Evolutionary conservation across 2,888 invertebrate species (phyloP).

Genomic region (Ashinkailepas kermadecensis): DNA sequence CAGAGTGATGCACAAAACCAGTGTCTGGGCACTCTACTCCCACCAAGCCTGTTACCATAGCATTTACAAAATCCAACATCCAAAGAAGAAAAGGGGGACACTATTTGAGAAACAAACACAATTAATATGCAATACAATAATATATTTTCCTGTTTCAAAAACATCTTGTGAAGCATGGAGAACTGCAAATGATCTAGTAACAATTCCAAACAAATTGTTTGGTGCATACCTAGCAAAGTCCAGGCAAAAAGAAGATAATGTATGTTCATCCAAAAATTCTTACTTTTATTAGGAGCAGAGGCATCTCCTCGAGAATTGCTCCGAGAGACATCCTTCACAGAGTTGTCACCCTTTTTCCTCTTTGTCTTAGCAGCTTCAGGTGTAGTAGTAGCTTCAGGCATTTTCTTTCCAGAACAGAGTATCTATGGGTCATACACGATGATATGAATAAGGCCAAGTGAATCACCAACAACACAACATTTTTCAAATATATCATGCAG

Average conservation of each 20-base stretch:
- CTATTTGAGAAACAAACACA: not conserved
- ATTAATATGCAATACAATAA: not conserved
- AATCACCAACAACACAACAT: too few relatives aligned
- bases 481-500: too few relatives aligned
- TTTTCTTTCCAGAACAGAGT: not conserved
- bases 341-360: not conserved
- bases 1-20: too few relatives aligned
- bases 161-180: not conserved
- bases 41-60: too few relatives aligned
- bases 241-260: not conserved
- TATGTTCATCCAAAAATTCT: not conserved
- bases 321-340: not conserved
- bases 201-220: not conserved
- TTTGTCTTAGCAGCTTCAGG: not conserved
- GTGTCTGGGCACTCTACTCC: too few relatives aligned
- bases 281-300: not conserved
- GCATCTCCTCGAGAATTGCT: not conserved
- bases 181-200: not conserved
- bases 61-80: too few relatives aligned
- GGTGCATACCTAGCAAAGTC: not conserved
- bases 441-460: too few relatives aligned
- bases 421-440: too few relatives aligned
- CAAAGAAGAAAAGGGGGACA: too few relatives aligned
- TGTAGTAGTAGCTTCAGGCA: not conserved
- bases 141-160: not conserved